Base-by-base conservation (phyloP, 2,797 vertebrate genomes). In the Rhodeus uyekii region DNA sequence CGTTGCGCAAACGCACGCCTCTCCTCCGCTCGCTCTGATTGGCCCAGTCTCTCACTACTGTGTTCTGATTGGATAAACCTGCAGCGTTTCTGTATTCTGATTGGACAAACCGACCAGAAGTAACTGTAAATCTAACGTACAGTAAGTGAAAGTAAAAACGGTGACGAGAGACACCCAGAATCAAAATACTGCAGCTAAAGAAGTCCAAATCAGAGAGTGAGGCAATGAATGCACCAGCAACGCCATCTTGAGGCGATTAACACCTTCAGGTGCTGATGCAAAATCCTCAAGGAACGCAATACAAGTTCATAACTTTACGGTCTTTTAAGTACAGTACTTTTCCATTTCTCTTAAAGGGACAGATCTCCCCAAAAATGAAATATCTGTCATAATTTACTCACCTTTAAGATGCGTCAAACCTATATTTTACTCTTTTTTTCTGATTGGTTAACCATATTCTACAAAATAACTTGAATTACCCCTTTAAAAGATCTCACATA, bases 1-100 rank as follows among this genome's bases (percentile, higher is more conserved):
- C 88, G 88, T 29, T 76, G 79, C 88, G 80, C 87, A 67, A 81
- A 81, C 86, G 86, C 84, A 85, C 46, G 69, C 81, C 84, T 67
- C 80, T 1, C 69, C 58, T 74, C 67, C 82, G 42, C 44, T 8
- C 34, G 8, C 76, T 85, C 75, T 82, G 76, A 95, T 95, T 94
- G 93, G 94, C 64, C 89, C 27, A 76, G 36, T 29, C 29, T 61
- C 63, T 58, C 48, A 19, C 48, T 16, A 7, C 24, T 34, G 2
- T 7, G 10, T 67, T 72, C 13, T 55, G 75, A 78, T 78, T 72
- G 75, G 81, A 53, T 32, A 64, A 71, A 64, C 13, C 39, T 7
- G 46, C 10, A 18, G 48, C 1, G 55, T 16, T 29, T 34, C 53
- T 9, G 18, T 2, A 7, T 36, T 46, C 6, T 48, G 53, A 61